These are phyloP conservation scores for Lepisosteus oculatus DNA, from an alignment of 2,113 vertebrate genomes.

Conservation along the genomic window DNA sequence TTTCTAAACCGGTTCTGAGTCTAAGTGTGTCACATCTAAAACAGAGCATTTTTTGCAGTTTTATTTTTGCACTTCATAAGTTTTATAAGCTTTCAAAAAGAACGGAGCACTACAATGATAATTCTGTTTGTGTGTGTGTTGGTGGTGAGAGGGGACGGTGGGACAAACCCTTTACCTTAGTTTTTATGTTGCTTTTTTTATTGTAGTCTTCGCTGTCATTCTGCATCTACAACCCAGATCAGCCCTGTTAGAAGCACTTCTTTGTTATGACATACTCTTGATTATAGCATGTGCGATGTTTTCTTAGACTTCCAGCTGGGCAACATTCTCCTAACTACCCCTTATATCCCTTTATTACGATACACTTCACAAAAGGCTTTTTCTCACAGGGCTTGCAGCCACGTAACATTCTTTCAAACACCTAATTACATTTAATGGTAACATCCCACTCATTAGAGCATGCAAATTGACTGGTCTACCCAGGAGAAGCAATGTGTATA, in stretches of 20 bases:
- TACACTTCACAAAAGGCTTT: constrained; percentile 10
- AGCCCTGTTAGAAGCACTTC: background rate
- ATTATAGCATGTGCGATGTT: background rate
- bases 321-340: constrained; percentile 18
- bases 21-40: too few species aligned
- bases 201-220: background rate
- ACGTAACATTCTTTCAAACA: constrained; percentile 61
- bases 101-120: too few species aligned
- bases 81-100: background rate
- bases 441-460: constrained; percentile 74
- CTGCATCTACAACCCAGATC: background rate
- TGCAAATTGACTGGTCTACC: constrained; percentile 69
- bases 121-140: too few species aligned
- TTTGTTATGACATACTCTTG: background rate
- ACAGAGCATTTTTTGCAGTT: too few species aligned
- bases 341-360: constrained; percentile 33
- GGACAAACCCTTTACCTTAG: background rate
- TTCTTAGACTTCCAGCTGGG: background rate
- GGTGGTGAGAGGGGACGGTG: too few species aligned
- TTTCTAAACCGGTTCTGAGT: too few species aligned
- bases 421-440: constrained; percentile 77
- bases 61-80: too few species aligned
- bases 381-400: constrained; percentile 49
- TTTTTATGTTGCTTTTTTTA: background rate
- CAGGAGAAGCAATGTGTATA: constrained; percentile 71